Conservation (phyloP, 2,113 vertebrate genomes). For the Capricornis sumatraensis region DNA sequence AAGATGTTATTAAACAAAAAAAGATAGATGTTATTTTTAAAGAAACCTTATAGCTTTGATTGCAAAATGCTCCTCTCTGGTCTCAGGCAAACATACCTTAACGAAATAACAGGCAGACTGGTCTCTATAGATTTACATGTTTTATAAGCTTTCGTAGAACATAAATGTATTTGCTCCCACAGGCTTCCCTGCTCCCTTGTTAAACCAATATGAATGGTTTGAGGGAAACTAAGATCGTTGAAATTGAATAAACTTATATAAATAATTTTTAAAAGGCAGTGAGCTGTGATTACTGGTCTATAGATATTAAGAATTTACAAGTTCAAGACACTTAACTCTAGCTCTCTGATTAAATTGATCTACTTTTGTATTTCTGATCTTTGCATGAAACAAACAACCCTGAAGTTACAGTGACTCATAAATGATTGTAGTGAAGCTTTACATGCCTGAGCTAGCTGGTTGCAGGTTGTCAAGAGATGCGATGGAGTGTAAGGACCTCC, state of each 20-base stretch:
- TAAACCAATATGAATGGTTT: background rate
- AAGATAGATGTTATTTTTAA: background rate
- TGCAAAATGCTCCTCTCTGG: background rate
- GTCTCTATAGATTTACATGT: background rate
- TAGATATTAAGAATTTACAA: background rate
- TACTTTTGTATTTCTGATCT: slow-evolving; percentile 31
- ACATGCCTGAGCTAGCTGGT: background rate
- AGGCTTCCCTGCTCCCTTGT: background rate
- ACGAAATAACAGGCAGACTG: background rate
- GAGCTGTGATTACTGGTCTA: background rate
- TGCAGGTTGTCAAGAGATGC: background rate
- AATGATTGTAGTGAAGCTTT: slow-evolving; percentile 18
- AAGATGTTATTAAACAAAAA: background rate
- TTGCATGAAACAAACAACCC: background rate
- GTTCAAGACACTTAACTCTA: background rate
- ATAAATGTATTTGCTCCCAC: background rate
- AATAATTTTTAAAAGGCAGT: background rate
- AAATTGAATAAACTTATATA: background rate
- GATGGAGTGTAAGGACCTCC: background rate
- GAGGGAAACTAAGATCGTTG: background rate
- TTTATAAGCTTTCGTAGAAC: background rate
- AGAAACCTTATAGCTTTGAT: background rate
- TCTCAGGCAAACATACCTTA: background rate
- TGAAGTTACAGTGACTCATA: slow-evolving; percentile 17
- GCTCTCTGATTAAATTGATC: background rate